Evolutionary conservation across 2,113 vertebrate genomes (phyloP).

Genomic region (Gracilinanus agilis): DNA sequence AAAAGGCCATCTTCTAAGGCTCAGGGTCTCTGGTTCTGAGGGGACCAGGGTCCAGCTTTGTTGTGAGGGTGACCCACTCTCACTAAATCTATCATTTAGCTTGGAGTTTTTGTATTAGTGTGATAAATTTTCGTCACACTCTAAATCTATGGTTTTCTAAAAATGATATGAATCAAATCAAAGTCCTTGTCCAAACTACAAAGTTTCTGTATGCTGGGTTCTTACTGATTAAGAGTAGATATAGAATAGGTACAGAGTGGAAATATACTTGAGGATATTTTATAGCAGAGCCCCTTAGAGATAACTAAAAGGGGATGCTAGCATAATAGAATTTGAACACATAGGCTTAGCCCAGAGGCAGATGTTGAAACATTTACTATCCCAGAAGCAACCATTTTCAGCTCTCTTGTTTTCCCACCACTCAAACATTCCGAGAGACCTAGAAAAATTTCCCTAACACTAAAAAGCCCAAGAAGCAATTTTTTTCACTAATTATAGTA

Average conservation of each 20-base stretch:
- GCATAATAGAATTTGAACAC: not conserved
- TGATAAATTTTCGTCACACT: not conserved
- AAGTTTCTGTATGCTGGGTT: not conserved
- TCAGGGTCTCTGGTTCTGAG: too few relatives aligned
- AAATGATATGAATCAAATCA: not conserved
- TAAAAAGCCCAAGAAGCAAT: not conserved
- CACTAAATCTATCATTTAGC: too few relatives aligned
- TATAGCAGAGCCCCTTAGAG: not conserved
- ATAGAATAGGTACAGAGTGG: not conserved
- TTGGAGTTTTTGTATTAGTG: too few relatives aligned
- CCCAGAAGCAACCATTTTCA: not conserved
- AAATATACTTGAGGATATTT: not conserved
- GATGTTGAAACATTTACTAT: not conserved
- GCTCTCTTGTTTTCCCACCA: not conserved
- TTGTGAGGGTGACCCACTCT: too few relatives aligned
- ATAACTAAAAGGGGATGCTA: not conserved
- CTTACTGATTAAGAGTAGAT: not conserved
- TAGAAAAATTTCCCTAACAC: not conserved
- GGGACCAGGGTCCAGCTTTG: too few relatives aligned
- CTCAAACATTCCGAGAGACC: not conserved
- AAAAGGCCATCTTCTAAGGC: too few relatives aligned
- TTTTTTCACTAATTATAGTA: not conserved
- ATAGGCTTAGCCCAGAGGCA: not conserved
- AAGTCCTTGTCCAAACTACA: not conserved
- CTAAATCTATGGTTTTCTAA: not conserved